Evolutionary conservation across 2,113 vertebrate species (phyloP).

Genomic region (Cathartes aura): DNA sequence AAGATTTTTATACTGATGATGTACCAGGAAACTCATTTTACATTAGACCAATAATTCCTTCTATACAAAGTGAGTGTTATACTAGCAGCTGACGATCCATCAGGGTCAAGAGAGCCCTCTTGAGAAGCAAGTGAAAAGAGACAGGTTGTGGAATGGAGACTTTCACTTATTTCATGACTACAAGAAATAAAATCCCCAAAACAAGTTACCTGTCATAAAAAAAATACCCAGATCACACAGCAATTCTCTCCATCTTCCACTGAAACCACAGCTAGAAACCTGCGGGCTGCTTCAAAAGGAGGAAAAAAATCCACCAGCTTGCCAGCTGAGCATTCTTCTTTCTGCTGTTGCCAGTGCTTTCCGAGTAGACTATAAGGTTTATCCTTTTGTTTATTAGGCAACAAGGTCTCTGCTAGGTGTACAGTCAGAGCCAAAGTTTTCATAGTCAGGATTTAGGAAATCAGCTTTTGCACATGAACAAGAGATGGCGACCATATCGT

Average conservation of each 20-base stretch:
- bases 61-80: neutral
- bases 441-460: neutral
- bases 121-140: neutral
- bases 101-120: neutral
- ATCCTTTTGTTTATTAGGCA: neutral
- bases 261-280: neutral
- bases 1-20: constrained; percentile 25
- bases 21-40: constrained; percentile 39
- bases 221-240: neutral
- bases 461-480: neutral
- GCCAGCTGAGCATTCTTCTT: neutral
- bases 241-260: neutral
- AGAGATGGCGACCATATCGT: neutral
- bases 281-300: neutral
- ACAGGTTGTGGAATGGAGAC: neutral
- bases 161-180: constrained; percentile 6
- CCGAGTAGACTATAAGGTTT: neutral
- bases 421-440: neutral
- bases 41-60: neutral
- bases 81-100: neutral
- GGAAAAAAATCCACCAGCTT: neutral
- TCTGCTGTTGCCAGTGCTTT: neutral
- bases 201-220: neutral
- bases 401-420: neutral
- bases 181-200: neutral